phyloP scores from a whole-genome alignment of 1,140 invertebrate genomes.

The Chironomus tepperi region DNA sequence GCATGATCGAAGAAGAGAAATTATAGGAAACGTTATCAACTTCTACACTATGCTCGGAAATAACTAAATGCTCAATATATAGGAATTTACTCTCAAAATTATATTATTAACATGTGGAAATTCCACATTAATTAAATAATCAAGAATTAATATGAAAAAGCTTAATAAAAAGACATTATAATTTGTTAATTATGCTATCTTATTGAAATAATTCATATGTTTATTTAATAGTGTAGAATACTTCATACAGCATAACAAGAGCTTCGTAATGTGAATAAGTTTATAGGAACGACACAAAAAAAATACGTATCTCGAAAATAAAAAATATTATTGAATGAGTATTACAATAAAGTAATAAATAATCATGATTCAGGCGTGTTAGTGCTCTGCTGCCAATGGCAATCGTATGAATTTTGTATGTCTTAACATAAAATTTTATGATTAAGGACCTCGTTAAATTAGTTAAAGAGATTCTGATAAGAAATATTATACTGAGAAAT shows the following conservation, averaged over 20 bases:
- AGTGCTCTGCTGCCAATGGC: background rate
- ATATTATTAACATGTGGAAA: too few relatives aligned
- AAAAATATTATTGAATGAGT: background rate
- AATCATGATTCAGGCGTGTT: background rate
- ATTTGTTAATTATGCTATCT: background rate
- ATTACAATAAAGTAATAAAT: conserved; percentile 6
- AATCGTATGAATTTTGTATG: background rate
- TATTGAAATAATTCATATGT: background rate
- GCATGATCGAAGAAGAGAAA: background rate
- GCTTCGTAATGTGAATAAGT: background rate
- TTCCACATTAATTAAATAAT: background rate
- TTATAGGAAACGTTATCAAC: conserved; percentile 3
- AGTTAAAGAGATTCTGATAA: background rate
- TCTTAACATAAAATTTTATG: background rate
- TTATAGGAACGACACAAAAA: background rate
- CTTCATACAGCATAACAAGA: background rate
- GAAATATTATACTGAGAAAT: background rate
- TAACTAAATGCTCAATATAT: too few relatives aligned
- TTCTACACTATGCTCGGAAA: background rate
- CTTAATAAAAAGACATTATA: background rate
- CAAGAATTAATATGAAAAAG: background rate
- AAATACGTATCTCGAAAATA: background rate
- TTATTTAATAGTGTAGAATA: background rate
- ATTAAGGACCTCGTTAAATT: background rate
- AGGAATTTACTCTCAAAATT: too few relatives aligned